Conservation (phyloP, 2,888 invertebrate genomes). For the Drosophila picticornis region DNA sequence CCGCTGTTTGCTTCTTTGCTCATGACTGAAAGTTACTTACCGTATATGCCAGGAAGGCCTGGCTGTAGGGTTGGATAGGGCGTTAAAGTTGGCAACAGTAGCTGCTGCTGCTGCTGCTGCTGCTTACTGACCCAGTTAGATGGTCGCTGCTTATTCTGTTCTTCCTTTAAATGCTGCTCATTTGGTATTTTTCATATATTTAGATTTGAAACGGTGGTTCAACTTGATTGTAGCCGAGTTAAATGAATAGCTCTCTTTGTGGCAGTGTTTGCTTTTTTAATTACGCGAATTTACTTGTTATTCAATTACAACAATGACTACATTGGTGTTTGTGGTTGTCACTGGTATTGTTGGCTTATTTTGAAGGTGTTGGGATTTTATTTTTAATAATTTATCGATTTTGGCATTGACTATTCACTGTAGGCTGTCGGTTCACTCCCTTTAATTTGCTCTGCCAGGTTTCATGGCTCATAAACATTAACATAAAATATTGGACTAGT, state of each 20-base stretch:
- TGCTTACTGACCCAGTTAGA: constrained; percentile 61
- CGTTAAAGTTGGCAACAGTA: constrained; percentile 51
- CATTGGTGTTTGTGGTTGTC: not conserved
- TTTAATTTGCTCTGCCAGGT: constrained; percentile 26
- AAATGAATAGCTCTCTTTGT: constrained; percentile 18
- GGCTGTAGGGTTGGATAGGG: constrained; percentile 6
- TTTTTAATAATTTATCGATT: constrained; percentile 58
- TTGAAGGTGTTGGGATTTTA: constrained; percentile 25
- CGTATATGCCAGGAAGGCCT: constrained; percentile 44
- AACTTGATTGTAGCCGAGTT: constrained; percentile 32
- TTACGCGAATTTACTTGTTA: constrained; percentile 24
- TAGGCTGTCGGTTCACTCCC: constrained; percentile 24
- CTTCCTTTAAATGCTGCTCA: constrained; percentile 46
- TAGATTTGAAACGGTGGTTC: constrained; percentile 44
- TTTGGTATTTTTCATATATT: constrained; percentile 37
- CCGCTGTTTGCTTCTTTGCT: not conserved
- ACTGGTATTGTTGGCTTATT: constrained; percentile 10
- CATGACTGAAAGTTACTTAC: constrained; percentile 45
- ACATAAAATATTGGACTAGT: constrained; percentile 15
- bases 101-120: constrained; percentile 25
- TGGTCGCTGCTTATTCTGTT: constrained; percentile 11
- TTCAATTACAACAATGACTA: constrained; percentile 1
- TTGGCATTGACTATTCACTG: constrained; percentile 27
- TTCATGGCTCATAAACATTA: constrained; percentile 25
- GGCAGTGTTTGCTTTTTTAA: constrained; percentile 53